Evolutionary conservation across 2,888 invertebrate genomes (phyloP), one percentile per base, ranked within the genome.

Genomic region (Drosophila nigritarsus): DNA sequence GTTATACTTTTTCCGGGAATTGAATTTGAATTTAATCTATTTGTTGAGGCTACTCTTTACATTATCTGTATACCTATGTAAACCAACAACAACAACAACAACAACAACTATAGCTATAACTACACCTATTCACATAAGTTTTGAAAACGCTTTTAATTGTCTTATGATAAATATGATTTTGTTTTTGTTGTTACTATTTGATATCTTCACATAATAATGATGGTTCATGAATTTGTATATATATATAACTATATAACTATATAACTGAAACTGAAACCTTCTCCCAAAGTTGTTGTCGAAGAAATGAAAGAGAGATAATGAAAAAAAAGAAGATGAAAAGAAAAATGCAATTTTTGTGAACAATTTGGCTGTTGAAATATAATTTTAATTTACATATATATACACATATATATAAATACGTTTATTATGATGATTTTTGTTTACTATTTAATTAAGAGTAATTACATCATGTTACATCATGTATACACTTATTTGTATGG

Each of bases 311-410:
- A 50, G 40, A 67, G 38, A 55, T 64, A 74, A 34, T 9, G 30
- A n/a, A 32, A 58, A 72, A 73, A 69, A 42, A 61, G 54, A 71
- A 86, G 79, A 62, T 58, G 70, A 74, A 65, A 38, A 65, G 63
- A 71, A 86, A 86, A 88, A 88, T 81, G 90, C 86, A 87, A 90
- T 87, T 90, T 88, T 87, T 90, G 89, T 87, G 87, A 87, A 90
- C 89, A 81, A 90, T 90, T 87, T 87, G 86, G 86, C 86, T 90
- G 86, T 86, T 86, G 74, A 87, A 90, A 88, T 83, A 76, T 89
- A 79, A 86, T 88, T 85, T 90, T 86, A 83, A 85, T 75, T 85
- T 72, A 24, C 24, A 11, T 24, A 53, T 61, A 50, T 64, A 50
- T n/a, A n/a, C n/a, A n/a, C n/a, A n/a, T 64, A 53, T 64, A 50